Evolutionary conservation across 2,888 invertebrate species (phyloP).

Genomic region (Oxytorus armatus): DNA sequence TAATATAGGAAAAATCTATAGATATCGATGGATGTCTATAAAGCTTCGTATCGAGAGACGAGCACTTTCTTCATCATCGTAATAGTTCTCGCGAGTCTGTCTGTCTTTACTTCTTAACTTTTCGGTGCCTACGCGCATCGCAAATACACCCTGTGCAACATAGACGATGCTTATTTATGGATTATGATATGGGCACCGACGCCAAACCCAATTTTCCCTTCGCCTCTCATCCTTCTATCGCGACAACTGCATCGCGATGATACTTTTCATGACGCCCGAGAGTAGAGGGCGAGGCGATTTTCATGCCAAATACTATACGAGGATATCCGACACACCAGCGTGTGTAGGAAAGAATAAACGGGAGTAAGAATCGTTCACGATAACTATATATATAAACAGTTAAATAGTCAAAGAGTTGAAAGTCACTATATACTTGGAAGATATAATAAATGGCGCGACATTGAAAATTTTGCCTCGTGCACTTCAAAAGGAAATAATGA

Average conservation of each 20-base stretch:
- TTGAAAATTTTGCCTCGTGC: slow-evolving; percentile 40
- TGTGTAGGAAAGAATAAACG: slow-evolving; percentile 15
- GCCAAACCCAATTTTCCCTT: slow-evolving; percentile 61
- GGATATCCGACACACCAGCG: slow-evolving; percentile 34
- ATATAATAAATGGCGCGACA: slow-evolving; percentile 45
- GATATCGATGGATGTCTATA: neutral
- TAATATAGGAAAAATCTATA: neutral
- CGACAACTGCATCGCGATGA: slow-evolving; percentile 58
- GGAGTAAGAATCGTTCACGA: slow-evolving; percentile 8
- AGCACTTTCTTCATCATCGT: neutral
- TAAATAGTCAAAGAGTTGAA: slow-evolving; percentile 29
- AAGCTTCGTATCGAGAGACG: slow-evolving; percentile 15
- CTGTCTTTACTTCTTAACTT: slow-evolving; percentile 16
- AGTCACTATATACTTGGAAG: neutral
- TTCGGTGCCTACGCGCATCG: slow-evolving; percentile 65
- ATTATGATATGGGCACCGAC: slow-evolving; percentile 75
- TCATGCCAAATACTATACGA: slow-evolving; percentile 63
- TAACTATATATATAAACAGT: neutral
- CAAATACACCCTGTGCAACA: slow-evolving; percentile 63
- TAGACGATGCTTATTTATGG: slow-evolving; percentile 79
- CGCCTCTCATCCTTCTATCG: slow-evolving; percentile 25
- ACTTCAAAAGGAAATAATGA: slow-evolving; percentile 11
- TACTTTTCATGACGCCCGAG: slow-evolving; percentile 53
- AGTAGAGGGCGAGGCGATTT: slow-evolving; percentile 34
- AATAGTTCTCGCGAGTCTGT: slow-evolving; percentile 7